phyloP scores from a whole-genome alignment of 2,888 invertebrate genomes.

The Platypus cylindrus region DNA sequence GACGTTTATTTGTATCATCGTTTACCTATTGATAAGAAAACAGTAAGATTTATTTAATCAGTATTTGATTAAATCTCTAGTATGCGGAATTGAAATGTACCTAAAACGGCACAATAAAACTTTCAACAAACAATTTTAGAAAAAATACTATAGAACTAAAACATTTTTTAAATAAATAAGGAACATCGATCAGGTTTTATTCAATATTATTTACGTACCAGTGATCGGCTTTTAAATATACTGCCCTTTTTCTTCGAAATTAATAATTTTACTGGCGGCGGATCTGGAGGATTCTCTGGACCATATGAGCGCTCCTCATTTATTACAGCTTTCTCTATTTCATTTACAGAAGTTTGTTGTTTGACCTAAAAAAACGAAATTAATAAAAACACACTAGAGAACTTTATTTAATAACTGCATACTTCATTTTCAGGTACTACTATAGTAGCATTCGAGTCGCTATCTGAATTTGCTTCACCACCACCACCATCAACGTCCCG shows the following conservation, averaged over 20 bases:
- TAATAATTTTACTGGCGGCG: conserved; percentile 48
- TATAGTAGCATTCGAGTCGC: conserved; percentile 29
- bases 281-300: conserved; percentile 24
- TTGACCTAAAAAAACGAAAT: conserved; percentile 13
- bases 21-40: conserved; percentile 33
- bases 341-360: conserved; percentile 19
- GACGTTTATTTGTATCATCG: conserved; percentile 51
- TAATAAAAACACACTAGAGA: neutral
- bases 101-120: neutral
- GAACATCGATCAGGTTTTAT: neutral
- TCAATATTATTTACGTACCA: conserved; percentile 31
- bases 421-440: conserved; percentile 21
- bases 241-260: conserved; percentile 78
- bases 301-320: conserved; percentile 29
- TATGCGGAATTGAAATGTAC: too few species aligned
- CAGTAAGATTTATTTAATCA: neutral
- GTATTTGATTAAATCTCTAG: too few species aligned
- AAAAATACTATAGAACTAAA: neutral
- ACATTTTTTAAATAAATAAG: neutral
- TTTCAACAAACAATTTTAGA: conserved; percentile 1
- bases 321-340: conserved; percentile 25
- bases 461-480: conserved; percentile 27
- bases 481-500: too few species aligned
- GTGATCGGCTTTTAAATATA: conserved; percentile 74
- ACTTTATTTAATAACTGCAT: neutral